phyloP scores from a whole-genome alignment of 2,888 invertebrate genomes.

The Habroteleia sp. region DNA sequence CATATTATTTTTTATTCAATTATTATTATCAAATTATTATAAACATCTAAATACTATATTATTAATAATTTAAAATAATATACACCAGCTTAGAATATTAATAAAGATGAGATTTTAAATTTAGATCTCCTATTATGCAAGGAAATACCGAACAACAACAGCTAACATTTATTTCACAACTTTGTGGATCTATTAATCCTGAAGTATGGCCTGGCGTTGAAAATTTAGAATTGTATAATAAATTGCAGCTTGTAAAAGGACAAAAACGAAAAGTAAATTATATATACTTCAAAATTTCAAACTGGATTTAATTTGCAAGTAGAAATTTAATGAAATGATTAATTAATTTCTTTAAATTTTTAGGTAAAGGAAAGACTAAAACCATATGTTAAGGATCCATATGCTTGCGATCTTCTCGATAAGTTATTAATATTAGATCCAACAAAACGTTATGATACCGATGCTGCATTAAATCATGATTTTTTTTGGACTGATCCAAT shows the following conservation, averaged over 20 bases:
- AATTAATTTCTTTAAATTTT: too few species aligned
- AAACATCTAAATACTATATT: too few species aligned
- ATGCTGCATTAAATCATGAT: constrained; percentile 96
- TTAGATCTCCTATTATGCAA: constrained; percentile 94
- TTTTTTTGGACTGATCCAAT: constrained; percentile 99
- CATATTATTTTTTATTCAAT: too few species aligned
- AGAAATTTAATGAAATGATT: too few species aligned
- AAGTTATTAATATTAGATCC: constrained; percentile 96
- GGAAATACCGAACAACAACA: constrained; percentile 99
- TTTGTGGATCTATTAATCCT: constrained; percentile 92
- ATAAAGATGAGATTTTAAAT: too few species aligned
- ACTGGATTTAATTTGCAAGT: too few species aligned
- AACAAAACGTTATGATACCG: constrained; percentile 92
- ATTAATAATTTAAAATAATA: too few species aligned
- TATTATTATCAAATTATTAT: too few species aligned
- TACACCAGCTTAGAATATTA: too few species aligned
- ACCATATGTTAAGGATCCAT: constrained; percentile 94
- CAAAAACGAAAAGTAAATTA: constrained; percentile 93
- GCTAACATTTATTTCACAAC: constrained; percentile 95
- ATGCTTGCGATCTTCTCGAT: constrained; percentile 96
- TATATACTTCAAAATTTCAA: too few species aligned
- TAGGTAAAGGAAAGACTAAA: constrained; percentile 90
- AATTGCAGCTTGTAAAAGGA: constrained; percentile 92
- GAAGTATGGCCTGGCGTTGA: constrained; percentile 97
- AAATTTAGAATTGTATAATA: constrained; percentile 91